These are phyloP conservation scores for Sceloporus undulatus DNA, from an alignment of 2,113 vertebrate genomes.

Conservation along the genomic window DNA sequence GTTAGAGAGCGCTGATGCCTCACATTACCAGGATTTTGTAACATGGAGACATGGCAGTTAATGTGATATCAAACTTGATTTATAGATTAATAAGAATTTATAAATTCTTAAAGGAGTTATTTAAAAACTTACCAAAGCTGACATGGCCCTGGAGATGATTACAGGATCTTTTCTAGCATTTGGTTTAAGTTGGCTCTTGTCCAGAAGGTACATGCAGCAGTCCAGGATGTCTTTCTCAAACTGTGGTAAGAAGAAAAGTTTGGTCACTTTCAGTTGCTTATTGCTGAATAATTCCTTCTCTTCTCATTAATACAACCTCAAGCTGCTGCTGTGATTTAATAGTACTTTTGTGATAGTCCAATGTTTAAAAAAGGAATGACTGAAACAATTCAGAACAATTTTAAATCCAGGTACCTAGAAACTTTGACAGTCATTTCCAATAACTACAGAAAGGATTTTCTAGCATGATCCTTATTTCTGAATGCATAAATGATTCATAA, in stretches of 20 bases:
- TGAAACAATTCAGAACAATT: conserved; percentile 20
- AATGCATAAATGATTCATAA: neutral
- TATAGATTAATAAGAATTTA: too few relatives aligned
- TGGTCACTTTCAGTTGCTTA: rapidly evolving
- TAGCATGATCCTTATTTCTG: neutral
- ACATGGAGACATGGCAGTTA: too few relatives aligned
- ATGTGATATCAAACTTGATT: too few relatives aligned
- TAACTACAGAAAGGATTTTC: neutral
- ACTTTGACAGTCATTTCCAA: neutral
- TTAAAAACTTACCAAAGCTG: conserved; percentile 67
- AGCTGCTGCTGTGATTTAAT: neutral
- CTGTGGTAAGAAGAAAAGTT: conserved; percentile 56
- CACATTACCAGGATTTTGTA: too few relatives aligned
- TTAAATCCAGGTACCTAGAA: conserved; percentile 38
- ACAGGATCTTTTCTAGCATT: conserved; percentile 51
- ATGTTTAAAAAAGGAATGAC: neutral
- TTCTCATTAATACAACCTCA: neutral
- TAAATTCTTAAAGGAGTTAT: neutral
- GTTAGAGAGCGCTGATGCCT: too few relatives aligned
- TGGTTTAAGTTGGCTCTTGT: conserved; percentile 57
- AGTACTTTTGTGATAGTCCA: neutral
- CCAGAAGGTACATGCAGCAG: conserved; percentile 69
- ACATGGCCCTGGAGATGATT: conserved; percentile 68
- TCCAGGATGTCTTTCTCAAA: conserved; percentile 69
- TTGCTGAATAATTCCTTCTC: neutral